Evolutionary conservation across 2,888 invertebrate genomes (phyloP).

Genomic region (Pristionchus mayeri): DNA sequence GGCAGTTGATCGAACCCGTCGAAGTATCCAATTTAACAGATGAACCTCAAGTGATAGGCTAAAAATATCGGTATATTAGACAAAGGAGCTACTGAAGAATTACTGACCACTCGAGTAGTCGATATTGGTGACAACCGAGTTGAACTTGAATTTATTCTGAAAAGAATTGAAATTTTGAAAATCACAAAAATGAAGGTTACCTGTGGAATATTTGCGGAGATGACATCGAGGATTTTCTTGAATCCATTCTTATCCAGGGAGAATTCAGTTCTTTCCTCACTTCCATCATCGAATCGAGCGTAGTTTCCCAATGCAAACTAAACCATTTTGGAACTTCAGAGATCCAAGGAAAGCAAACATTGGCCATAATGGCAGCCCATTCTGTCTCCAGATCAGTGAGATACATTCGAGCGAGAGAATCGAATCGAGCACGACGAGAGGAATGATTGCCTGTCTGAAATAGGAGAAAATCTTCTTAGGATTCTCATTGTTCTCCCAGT

Average conservation of each 20-base stretch:
- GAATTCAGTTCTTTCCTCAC: not conserved
- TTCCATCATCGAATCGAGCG: conserved; percentile 27
- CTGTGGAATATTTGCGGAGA: not conserved
- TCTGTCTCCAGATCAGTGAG: conserved; percentile 1
- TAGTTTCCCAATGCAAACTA: conserved; percentile 34
- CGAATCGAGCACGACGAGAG: conserved; percentile 23
- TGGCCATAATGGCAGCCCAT: conserved; percentile 34
- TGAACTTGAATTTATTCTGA: conserved; percentile 9
- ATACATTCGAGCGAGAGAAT: conserved; percentile 37
- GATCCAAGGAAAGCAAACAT: not conserved
- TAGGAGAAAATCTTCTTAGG: not conserved
- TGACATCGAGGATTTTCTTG: conserved; percentile 20
- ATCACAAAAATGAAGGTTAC: not conserved
- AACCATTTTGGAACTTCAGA: not conserved
- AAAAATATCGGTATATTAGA: too few relatives aligned
- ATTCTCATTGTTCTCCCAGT: too few relatives aligned
- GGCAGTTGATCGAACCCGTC: not conserved
- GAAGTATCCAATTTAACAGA: not conserved
- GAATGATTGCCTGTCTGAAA: not conserved
- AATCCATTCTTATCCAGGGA: conserved; percentile 35
- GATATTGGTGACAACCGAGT: conserved; percentile 20
- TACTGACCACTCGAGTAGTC: conserved; percentile 21
- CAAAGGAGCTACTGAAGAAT: too few relatives aligned
- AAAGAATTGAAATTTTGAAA: not conserved
- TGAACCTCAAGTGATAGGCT: not conserved